Percentiles rank a stretch among this genome's conserved stretches.
phyloP scores from a whole-genome alignment of 2,888 invertebrate species.

The Scaptomyza caliginosa region DNA sequence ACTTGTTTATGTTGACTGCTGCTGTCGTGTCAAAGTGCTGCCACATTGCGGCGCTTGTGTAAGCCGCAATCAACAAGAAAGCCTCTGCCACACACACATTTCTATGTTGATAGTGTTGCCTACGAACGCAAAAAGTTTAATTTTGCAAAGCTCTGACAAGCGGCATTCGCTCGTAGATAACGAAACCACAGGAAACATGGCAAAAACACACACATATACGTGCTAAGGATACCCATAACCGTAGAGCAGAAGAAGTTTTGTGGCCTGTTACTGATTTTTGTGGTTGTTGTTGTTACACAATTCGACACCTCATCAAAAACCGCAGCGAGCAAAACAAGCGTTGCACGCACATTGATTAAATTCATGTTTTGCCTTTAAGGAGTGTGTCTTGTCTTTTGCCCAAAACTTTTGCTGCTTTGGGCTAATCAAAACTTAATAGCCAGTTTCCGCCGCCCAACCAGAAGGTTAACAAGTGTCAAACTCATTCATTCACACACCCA shows the following conservation, averaged over 20 bases:
- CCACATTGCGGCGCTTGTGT: slow-evolving; percentile 33
- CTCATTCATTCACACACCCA: slow-evolving; percentile 23
- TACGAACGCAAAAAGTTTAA: slow-evolving; percentile 46
- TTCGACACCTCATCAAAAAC: slow-evolving; percentile 16
- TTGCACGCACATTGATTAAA: slow-evolving; percentile 59
- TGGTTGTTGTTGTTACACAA: slow-evolving; percentile 24
- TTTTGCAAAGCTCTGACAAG: slow-evolving; percentile 45
- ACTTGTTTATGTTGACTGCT: slow-evolving; percentile 26
- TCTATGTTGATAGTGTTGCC: slow-evolving; percentile 13
- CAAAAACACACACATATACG: slow-evolving; percentile 18
- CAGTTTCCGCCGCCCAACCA: slow-evolving; percentile 56
- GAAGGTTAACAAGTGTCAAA: slow-evolving; percentile 64
- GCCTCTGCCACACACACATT: slow-evolving; percentile 10
- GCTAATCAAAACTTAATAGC: slow-evolving; percentile 72
- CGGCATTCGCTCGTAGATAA: slow-evolving; percentile 22
- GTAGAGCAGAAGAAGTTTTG: slow-evolving; percentile 15
- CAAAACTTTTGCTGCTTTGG: slow-evolving; percentile 29
- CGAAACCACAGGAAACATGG: slow-evolving; percentile 30
- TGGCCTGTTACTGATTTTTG: slow-evolving; percentile 46
- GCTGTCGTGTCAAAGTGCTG: slow-evolving; percentile 38
- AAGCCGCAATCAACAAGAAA: slow-evolving; percentile 33
- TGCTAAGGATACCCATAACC: slow-evolving; percentile 3
- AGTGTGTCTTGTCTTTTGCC: slow-evolving; percentile 22
- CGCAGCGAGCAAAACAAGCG: slow-evolving; percentile 24
- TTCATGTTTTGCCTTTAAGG: slow-evolving; percentile 30